Evolutionary conservation across 1,140 invertebrate species (phyloP), one percentile per base, ranked within the genome.

Genomic region (Littorina saxatilis): DNA sequence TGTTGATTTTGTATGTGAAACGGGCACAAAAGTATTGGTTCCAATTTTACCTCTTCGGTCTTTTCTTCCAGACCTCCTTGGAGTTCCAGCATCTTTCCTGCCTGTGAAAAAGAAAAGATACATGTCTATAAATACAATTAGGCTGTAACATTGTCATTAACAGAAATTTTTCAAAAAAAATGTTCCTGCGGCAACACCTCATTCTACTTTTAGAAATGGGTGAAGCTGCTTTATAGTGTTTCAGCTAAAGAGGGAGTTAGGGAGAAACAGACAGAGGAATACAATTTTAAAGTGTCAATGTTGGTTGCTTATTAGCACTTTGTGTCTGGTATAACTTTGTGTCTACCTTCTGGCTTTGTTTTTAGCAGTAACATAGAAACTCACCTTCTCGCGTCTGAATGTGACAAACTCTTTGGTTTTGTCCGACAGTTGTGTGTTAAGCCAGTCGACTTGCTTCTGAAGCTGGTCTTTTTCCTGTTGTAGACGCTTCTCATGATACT

Each of bases 1-100:
- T n/a, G n/a, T n/a, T n/a, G n/a, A n/a, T n/a, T n/a, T n/a, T n/a
- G n/a, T n/a, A n/a, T n/a, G n/a, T n/a, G n/a, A n/a, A n/a, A n/a
- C n/a, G n/a, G n/a, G n/a, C n/a, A n/a, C n/a, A 15, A 7, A 27
- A 17, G 61, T 5, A 40, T 43, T 4, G 5, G 9, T 37, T 17
- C 63, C 39, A 13, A 23, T 35, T 61, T 70, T 55, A 97, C 92
- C 92, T 97, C 96, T 92, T 98, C 96, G 32, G 94, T 94, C 90
- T 96, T 96, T 85, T 96, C 95, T 35, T 95, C 93, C 11, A 98
- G 91, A 87, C 96, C 94, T 2, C 95, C 95, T 90, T 98, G 96
- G 15, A 97, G 93, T 81, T 95, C 93, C 37, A 98, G 92, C 29
- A 95, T 91, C 68, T 95, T 94, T 15, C 95, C 92, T 5, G 95